phyloP scores from a whole-genome alignment of 2,113 vertebrate genomes.

The Vombatus ursinus region DNA sequence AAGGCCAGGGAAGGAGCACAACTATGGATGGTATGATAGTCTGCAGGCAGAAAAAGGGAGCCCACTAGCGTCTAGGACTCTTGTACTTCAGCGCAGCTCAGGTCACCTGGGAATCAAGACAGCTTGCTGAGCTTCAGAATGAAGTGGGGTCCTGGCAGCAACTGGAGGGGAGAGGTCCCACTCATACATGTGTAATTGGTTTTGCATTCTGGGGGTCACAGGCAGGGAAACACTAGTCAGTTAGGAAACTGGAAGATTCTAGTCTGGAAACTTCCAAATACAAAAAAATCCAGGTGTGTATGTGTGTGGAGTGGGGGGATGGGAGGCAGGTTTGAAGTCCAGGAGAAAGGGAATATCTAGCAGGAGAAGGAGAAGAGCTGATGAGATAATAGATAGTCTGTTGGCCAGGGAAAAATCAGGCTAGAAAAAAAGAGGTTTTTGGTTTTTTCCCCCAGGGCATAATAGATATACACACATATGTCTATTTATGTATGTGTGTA shows the following conservation, averaged over 20 bases:
- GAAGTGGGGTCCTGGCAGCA: background rate
- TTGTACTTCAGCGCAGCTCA: background rate
- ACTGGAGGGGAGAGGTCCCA: background rate
- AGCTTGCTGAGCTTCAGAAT: background rate
- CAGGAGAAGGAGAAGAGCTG: background rate
- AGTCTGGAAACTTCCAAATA: background rate
- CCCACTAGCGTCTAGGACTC: background rate
- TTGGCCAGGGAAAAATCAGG: background rate
- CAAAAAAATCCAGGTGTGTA: background rate
- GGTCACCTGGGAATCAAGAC: background rate
- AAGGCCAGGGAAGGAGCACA: background rate
- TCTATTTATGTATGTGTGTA: background rate
- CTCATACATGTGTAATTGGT: background rate
- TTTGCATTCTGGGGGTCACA: background rate
- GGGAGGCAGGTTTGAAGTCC: background rate
- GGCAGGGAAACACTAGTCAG: background rate
- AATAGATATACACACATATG: background rate
- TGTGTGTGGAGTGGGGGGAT: background rate
- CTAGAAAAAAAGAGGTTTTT: background rate
- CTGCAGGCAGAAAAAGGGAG: background rate
- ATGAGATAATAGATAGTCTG: background rate
- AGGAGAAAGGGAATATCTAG: too few relatives aligned
- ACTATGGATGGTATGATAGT: background rate
- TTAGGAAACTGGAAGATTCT: background rate
- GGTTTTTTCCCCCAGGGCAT: background rate